These are phyloP conservation scores for Carpatolechia fugitivella DNA, from an alignment of 2,888 invertebrate genomes.

Conservation along the genomic window DNA sequence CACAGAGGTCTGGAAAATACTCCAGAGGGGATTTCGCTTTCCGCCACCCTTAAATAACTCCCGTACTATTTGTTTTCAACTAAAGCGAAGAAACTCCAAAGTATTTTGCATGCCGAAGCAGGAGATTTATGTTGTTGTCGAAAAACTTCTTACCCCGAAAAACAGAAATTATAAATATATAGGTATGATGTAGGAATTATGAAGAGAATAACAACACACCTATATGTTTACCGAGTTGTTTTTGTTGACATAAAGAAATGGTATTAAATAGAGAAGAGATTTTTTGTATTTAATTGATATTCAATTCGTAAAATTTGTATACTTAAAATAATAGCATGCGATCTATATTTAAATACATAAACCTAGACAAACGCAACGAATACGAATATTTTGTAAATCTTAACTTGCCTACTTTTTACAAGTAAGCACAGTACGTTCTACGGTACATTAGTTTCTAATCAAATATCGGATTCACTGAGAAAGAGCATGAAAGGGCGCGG, in stretches of 20 bases:
- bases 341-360: too few relatives aligned
- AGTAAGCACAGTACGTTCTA: neutral
- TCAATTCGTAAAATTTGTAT: too few relatives aligned
- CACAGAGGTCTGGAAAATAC: neutral
- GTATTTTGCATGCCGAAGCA: slow-evolving; percentile 6
- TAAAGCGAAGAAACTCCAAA: slow-evolving; percentile 1
- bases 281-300: too few relatives aligned
- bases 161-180: too few relatives aligned
- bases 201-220: neutral
- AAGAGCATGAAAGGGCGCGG: neutral
- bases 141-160: neutral
- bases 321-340: too few relatives aligned
- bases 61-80: slow-evolving; percentile 10
- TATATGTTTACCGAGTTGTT: too few relatives aligned
- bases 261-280: too few relatives aligned
- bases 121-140: slow-evolving; percentile 8
- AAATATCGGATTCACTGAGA: neutral
- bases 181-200: neutral
- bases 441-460: slow-evolving; percentile 8
- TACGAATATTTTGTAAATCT: too few relatives aligned
- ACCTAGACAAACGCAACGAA: too few relatives aligned
- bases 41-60: slow-evolving; percentile 15
- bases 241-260: too few relatives aligned
- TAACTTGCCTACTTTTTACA: too few relatives aligned
- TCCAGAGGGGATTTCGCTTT: neutral